Conservation (phyloP, 2,888 invertebrate genomes). For the Branchinecta sandiegonensis region DNA sequence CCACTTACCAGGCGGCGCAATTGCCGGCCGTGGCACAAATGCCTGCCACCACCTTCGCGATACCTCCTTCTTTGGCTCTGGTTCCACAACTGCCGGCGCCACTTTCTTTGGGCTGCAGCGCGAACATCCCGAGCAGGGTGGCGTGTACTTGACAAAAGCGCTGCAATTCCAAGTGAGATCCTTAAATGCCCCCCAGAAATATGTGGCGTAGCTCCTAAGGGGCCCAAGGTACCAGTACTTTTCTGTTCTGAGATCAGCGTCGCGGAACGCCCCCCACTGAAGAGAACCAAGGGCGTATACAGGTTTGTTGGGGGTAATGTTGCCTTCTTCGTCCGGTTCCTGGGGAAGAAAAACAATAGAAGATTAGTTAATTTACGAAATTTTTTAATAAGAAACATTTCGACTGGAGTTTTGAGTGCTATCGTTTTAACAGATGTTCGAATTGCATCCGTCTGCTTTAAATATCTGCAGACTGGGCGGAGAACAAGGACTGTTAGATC, state of each 20-base stretch:
- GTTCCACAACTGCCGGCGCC: slow-evolving; percentile 22
- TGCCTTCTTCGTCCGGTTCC: slow-evolving; percentile 29
- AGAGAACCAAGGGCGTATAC: slow-evolving; percentile 64
- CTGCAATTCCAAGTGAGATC: slow-evolving; percentile 52
- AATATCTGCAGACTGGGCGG: too few species aligned
- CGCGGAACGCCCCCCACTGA: slow-evolving; percentile 73
- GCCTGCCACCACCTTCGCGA: slow-evolving; percentile 39
- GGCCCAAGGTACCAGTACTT: slow-evolving; percentile 81
- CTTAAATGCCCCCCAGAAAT: slow-evolving; percentile 52
- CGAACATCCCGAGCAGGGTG: slow-evolving; percentile 62
- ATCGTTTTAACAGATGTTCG: too few species aligned
- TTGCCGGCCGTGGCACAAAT: slow-evolving; percentile 35
- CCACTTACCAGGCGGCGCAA: neutral
- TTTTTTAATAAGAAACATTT: neutral
- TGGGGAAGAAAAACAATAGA: slow-evolving; percentile 27
- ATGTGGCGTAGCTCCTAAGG: slow-evolving; percentile 57
- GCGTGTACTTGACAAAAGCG: slow-evolving; percentile 56
- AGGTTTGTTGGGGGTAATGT: slow-evolving; percentile 41
- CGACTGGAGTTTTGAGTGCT: neutral
- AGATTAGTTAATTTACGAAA: neutral
- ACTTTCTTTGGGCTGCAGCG: slow-evolving; percentile 30
- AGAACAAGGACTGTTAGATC: too few species aligned
- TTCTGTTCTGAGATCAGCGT: slow-evolving; percentile 54
- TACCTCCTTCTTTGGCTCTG: slow-evolving; percentile 11
- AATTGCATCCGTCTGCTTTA: too few species aligned